Evolutionary conservation across 2,888 invertebrate species (phyloP).

Genomic region (Rhagonycha fulva): DNA sequence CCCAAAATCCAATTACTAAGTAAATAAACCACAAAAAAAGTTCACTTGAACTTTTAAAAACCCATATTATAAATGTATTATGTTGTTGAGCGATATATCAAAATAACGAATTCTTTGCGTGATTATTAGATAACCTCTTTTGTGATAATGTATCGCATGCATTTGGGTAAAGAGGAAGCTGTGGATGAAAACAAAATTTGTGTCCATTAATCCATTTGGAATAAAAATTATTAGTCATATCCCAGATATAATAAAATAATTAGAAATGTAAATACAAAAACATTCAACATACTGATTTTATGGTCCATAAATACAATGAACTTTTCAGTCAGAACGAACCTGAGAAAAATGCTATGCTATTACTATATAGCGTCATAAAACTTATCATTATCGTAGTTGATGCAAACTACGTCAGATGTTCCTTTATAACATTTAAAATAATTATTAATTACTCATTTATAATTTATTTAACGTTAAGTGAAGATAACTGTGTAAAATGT

Average conservation of each 20-base stretch:
- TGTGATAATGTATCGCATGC: background rate
- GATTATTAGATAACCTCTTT: background rate
- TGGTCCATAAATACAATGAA: background rate
- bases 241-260: background rate
- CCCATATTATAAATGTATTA: background rate
- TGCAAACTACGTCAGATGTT: slow-evolving; percentile 7
- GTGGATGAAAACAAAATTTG: background rate
- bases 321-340: background rate
- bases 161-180: background rate
- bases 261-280: background rate
- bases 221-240: too few relatives aligned
- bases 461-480: background rate
- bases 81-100: background rate
- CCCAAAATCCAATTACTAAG: background rate
- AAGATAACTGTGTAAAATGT: background rate
- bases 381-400: slow-evolving; percentile 2
- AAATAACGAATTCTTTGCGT: background rate
- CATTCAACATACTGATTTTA: background rate
- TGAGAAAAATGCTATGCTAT: background rate
- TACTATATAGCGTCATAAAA: background rate
- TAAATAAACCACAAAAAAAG: background rate
- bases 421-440: background rate
- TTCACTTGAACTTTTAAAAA: background rate
- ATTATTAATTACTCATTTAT: background rate
- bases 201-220: too few relatives aligned